A percentile compares a stretch with the other conserved stretches of the same genome.
Conservation (phyloP, 2,113 vertebrate species). For the Xyrauchen texanus region DNA sequence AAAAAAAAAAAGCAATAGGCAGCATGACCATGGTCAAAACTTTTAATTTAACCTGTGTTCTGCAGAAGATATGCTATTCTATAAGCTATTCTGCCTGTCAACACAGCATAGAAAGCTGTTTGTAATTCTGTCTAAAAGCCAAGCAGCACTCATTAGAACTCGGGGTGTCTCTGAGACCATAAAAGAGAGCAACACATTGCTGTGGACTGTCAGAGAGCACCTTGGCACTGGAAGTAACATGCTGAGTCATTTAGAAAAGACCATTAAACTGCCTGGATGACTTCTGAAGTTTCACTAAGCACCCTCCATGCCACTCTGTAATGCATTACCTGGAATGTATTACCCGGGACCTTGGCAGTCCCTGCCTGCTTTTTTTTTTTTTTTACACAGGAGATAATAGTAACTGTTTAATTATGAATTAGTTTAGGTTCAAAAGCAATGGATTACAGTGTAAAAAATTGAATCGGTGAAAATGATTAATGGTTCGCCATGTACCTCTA, state of each 20-base stretch:
- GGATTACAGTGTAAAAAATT: constrained; percentile 28
- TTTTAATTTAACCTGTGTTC: no score
- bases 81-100: not conserved
- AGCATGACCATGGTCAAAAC: no score
- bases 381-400: constrained; percentile 32
- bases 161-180: not conserved
- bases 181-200: constrained; percentile 5
- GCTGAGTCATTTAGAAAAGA: not conserved
- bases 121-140: no score
- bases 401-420: constrained; percentile 51
- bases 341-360: constrained; percentile 27
- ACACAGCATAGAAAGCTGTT: not conserved
- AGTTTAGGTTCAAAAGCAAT: constrained; percentile 43
- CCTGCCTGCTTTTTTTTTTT: constrained; percentile 5
- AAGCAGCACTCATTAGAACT: constrained; percentile 4
- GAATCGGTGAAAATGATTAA: constrained; percentile 49
- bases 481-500: constrained; percentile 31
- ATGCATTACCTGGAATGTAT: constrained; percentile 10
- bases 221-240: constrained; percentile 29
- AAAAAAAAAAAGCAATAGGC: no score
- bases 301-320: constrained; percentile 23
- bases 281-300: not conserved
- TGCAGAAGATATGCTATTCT: no score
- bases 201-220: not conserved
- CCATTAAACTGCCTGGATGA: no score